Evolutionary conservation across 2,888 invertebrate species (phyloP), one percentile per base, ranked within the genome.

Genomic region (Eupithecia dodoneata): DNA sequence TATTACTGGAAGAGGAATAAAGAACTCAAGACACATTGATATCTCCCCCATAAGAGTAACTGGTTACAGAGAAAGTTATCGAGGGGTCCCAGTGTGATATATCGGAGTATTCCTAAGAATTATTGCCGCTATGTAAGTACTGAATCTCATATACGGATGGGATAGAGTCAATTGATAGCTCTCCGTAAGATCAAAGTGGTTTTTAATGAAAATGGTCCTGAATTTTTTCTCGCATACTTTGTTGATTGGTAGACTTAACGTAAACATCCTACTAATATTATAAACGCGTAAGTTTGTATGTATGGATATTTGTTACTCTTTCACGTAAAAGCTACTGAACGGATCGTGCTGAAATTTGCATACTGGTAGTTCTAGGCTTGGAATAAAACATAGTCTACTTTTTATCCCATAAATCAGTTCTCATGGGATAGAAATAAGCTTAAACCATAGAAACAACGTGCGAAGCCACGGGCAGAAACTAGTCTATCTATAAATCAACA

Each of bases 61-160:
- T 79, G 79, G 79, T 81, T 81, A 91, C 86, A 83, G 88, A 87
- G 86, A 87, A 86, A 87, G 88, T 88, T 91, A 90, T 91, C 88
- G 89, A 89, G 90, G 92, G 91, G 86, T 84, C 85, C 87, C 85
- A 81, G 83, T 85, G 90, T 93, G 93, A 94, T 94, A 93, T 92
- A 93, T 94, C 83, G 91, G 83, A 87, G 87, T 86, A 88, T 89
- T 90, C 87, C 86, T 83, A 87, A 91, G 90, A 93, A 91, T 92
- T 92, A 93, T 91, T 85, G 87, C 87, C 84, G 87, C 88, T 85
- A 88, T 88, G 85, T 89, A 88, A 87, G 87, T 87, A 87, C 84
- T 86, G 83, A 85, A 85, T 86, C 86, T 86, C 82, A 83, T 86
- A 88, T 87, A 85, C 82, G 84, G 81, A 78, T 71, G 73, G 72